These are phyloP conservation scores for Propsilocerus akamusi DNA, from an alignment of 1,140 invertebrate genomes.

Conservation along the genomic window DNA sequence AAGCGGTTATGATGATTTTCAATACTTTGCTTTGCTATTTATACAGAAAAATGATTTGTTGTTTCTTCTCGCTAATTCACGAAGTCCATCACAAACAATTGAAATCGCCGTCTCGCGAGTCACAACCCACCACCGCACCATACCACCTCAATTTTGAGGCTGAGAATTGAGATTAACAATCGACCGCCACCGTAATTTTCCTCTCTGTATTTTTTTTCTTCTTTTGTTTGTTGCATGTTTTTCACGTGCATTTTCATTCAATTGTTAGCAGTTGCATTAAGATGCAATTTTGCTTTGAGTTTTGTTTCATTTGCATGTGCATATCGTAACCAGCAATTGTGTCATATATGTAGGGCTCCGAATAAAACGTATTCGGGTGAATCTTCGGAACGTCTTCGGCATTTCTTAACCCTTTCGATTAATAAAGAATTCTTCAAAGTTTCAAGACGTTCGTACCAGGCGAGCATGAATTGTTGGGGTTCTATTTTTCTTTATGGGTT, in stretches of 20 bases:
- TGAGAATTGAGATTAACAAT: slow-evolving; percentile 1
- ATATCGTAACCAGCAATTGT: not conserved
- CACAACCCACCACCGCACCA: too few species aligned
- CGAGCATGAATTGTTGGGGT: not conserved
- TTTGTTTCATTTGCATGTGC: not conserved
- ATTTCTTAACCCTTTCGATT: not conserved
- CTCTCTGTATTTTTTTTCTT: not conserved
- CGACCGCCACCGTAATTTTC: not conserved
- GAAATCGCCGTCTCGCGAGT: not conserved
- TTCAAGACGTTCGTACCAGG: not conserved
- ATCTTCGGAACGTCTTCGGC: not conserved
- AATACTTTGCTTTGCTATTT: not conserved
- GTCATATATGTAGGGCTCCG: not conserved
- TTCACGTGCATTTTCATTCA: not conserved
- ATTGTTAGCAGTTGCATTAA: not conserved
- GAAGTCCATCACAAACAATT: not conserved
- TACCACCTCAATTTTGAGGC: slow-evolving; percentile 2
- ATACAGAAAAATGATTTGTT: slow-evolving; percentile 3
- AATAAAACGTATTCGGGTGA: not conserved
- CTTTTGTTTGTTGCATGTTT: not conserved
- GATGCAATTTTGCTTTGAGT: not conserved
- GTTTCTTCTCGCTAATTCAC: not conserved
- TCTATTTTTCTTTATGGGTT: not conserved
- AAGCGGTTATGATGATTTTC: not conserved
- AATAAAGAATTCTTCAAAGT: not conserved